Base-by-base conservation (phyloP, 2,888 invertebrate species). In the Homarus gammarus region DNA sequence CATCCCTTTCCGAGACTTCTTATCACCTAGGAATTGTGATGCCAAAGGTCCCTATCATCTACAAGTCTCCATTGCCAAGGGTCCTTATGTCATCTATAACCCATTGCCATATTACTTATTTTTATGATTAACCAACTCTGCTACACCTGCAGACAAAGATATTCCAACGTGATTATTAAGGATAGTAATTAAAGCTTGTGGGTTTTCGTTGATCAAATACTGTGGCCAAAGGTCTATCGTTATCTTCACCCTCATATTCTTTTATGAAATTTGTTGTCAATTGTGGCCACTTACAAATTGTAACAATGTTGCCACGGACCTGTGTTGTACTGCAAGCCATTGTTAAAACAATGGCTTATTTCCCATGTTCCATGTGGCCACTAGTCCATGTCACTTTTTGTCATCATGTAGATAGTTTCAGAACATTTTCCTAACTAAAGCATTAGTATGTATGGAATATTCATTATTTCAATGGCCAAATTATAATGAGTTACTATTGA, bases 41-140 rank as follows among this genome's bases (percentile, higher is more conserved):
- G 61, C 79, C 79, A 79, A 79, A 79, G 79, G 61, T 79, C 79
- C 64, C 64, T 27, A 27, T 64, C 18, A 64, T 1, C 6, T 64
- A 56, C 56, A 56, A 1, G 3, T 64, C 27, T 64, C 64, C 27
- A n/a, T 27, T 27, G 64, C 64, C 64, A 3, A 27, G 64, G 64
- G 27, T 64, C 64, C 6, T 64, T 64, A 27, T 22, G 27, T 12
- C 64, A n/a, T 64, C 64, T 27, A 22, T 64, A 64, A 64, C 64
- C 2, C 27, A 3, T 1, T 64, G 27, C 64, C 27, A 64, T 27
- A 27, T 64, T 64, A 27, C 27, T n/a, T 64, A 64, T 64, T 56
- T 56, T 56, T 0, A 56, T 56, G 15, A 64, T 27, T 27, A 64
- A 64, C 27, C 6, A 64, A n/a, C 27, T 27, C 27, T 64, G 22